A percentile compares a stretch with the other conserved stretches of the same genome.
Evolutionary conservation across 2,113 vertebrate species (phyloP).

Genomic region (Gallinago jamesoni): DNA sequence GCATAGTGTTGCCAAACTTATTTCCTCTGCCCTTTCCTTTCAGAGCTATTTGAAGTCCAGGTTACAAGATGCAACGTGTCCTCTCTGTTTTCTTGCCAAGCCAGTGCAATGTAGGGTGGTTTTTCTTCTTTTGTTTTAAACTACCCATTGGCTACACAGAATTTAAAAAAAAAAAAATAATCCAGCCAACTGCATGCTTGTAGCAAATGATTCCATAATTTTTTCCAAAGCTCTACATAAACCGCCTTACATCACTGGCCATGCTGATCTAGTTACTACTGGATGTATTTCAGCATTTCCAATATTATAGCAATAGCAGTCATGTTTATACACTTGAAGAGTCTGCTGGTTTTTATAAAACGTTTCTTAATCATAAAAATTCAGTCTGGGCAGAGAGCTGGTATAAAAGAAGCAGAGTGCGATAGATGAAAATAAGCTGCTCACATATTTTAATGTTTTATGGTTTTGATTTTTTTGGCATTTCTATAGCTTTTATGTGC

Average conservation of each 20-base stretch:
- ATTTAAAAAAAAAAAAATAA: neutral
- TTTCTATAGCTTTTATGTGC: neutral
- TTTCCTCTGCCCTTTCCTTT: neutral
- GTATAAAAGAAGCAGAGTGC: neutral
- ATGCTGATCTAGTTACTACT: slow-evolving; percentile 42
- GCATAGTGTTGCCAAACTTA: neutral
- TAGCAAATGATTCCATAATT: neutral
- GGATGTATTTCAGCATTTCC: slow-evolving; percentile 36
- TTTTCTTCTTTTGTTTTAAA: neutral
- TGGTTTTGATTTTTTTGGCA: neutral
- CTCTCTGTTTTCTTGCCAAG: neutral
- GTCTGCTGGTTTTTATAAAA: slow-evolving; percentile 36
- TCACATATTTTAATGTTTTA: neutral
- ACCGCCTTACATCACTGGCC: slow-evolving; percentile 7
- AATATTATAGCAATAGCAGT: slow-evolving; percentile 1
- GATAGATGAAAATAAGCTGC: slow-evolving; percentile 40
- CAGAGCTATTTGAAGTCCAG: neutral
- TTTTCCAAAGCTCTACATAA: slow-evolving; percentile 25
- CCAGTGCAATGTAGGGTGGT: neutral
- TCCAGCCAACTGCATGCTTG: neutral
- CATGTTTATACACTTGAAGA: slow-evolving; percentile 23
- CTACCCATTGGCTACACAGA: neutral
- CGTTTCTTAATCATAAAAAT: slow-evolving; percentile 41
- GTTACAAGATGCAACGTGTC: neutral
- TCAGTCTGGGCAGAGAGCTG: neutral